Conservation (phyloP, 1,140 invertebrate genomes). For the Mya arenaria region DNA sequence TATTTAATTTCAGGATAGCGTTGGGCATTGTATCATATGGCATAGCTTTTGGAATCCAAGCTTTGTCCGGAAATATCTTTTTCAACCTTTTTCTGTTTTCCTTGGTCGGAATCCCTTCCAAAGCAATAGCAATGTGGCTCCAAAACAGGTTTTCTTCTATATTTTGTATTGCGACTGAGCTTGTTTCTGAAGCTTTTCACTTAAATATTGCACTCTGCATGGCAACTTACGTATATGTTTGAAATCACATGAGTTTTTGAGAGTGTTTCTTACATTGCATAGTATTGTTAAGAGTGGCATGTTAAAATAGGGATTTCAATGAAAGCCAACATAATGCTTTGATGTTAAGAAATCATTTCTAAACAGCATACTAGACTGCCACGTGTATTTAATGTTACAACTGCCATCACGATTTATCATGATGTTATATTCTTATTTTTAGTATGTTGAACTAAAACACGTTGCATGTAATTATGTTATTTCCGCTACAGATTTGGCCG, state of each 20-base stretch:
- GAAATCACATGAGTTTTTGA: neutral
- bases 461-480: neutral
- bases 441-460: neutral
- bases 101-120: constrained; percentile 10
- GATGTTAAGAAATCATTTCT: neutral
- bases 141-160: constrained; percentile 39
- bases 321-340: neutral
- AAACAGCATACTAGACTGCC: no score
- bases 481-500: constrained; percentile 9
- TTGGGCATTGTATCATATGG: constrained; percentile 31
- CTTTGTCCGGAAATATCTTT: constrained; percentile 21
- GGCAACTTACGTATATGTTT: neutral
- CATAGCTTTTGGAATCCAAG: constrained; percentile 2
- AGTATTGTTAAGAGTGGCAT: neutral
- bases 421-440: neutral
- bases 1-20: constrained; percentile 6
- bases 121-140: neutral
- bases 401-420: neutral
- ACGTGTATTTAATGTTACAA: neutral
- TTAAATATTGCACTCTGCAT: neutral
- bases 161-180: neutral
- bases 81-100: constrained; percentile 14
- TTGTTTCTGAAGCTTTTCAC: neutral
- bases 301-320: neutral
- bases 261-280: neutral